phyloP scores from a whole-genome alignment of 2,888 invertebrate genomes.

The Tanytarsus gracilentus region DNA sequence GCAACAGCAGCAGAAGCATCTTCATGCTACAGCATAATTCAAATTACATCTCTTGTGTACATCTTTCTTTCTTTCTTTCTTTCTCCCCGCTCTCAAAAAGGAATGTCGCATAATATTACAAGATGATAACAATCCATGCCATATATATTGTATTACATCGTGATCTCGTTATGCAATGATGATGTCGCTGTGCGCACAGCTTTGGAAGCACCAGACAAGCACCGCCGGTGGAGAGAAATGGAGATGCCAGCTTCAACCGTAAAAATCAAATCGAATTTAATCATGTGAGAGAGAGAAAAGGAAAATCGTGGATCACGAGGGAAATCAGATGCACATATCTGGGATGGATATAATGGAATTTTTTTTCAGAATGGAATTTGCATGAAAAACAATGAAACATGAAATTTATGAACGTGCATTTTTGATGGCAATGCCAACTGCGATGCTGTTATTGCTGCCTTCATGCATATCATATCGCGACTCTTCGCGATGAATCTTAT shows the following conservation, averaged over 20 bases:
- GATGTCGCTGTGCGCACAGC: not conserved
- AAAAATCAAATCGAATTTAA: constrained; percentile 15
- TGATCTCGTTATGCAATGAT: constrained; percentile 8
- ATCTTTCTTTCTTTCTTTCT: not conserved
- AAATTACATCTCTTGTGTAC: not conserved
- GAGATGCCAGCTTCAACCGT: not conserved
- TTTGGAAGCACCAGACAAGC: not conserved
- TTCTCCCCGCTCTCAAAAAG: not conserved
- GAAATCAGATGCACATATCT: not conserved
- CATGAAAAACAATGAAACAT: constrained; percentile 13
- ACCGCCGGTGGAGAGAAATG: not conserved
- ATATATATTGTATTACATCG: constrained; percentile 13
- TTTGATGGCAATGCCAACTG: constrained; percentile 10
- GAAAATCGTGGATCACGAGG: constrained; percentile 12
- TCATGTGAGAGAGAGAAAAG: not conserved
- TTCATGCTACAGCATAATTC: not conserved
- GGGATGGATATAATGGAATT: not conserved
- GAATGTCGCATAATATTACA: not conserved
- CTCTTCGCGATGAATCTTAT: no score
- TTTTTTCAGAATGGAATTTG: not conserved
- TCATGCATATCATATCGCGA: no score
- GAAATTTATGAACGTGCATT: constrained; percentile 13
- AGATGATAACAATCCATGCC: constrained; percentile 9
- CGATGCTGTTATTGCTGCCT: not conserved
- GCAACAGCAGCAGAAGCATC: no score